Conservation (phyloP, 2,797 vertebrate genomes). For the Cossypha caffra region DNA sequence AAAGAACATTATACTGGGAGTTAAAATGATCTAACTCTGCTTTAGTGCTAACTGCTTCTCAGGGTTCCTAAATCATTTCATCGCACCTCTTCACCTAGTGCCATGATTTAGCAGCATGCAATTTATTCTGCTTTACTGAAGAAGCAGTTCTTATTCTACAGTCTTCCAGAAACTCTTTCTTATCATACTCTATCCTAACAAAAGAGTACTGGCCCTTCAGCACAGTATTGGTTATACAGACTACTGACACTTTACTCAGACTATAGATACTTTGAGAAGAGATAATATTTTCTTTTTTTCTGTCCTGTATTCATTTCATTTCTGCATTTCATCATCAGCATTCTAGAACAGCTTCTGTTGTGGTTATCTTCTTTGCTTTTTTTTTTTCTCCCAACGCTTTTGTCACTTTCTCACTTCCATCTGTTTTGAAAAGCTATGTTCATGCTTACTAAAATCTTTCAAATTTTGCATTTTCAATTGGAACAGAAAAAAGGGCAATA, state of each 20-base stretch:
- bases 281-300: background rate
- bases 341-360: constrained; percentile 31
- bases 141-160: background rate
- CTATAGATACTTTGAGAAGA: background rate
- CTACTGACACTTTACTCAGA: background rate
- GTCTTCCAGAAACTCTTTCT: background rate
- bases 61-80: background rate
- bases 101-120: background rate
- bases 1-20: background rate
- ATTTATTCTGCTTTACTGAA: background rate
- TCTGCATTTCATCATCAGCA: background rate
- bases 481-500: background rate
- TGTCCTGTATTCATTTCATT: background rate
- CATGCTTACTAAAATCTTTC: background rate
- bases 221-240: background rate
- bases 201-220: background rate
- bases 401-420: constrained; percentile 28
- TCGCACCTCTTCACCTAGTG: background rate
- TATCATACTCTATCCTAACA: background rate
- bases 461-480: background rate
- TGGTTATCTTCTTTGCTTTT: constrained; percentile 4
- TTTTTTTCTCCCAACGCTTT: background rate
- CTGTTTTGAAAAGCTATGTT: constrained; percentile 34
- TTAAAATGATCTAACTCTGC: background rate
- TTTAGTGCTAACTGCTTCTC: background rate